Percentiles rank a stretch among this genome's conserved stretches.
These are phyloP conservation scores for Erynnis tages DNA, from an alignment of 2,888 invertebrate genomes.

Conservation along the genomic window DNA sequence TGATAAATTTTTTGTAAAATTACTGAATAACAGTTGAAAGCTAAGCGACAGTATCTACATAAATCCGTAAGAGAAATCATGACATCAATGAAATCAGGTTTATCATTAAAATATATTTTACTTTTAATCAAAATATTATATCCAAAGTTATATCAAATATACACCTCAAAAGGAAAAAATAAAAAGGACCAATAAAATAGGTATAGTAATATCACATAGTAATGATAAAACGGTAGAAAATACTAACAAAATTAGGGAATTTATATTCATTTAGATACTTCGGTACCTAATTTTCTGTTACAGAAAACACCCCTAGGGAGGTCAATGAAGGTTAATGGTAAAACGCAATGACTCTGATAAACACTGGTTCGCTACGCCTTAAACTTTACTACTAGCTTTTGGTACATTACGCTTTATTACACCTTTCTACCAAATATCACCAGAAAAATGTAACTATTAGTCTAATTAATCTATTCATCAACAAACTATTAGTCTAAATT, in stretches of 20 bases:
- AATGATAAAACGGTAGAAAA: slow-evolving; percentile 16
- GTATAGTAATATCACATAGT: background rate
- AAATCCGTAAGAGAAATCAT: no score
- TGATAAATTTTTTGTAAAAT: no score
- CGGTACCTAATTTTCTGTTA: slow-evolving; percentile 21
- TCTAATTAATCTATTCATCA: no score
- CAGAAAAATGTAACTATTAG: no score
- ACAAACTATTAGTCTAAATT: no score
- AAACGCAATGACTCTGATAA: slow-evolving; percentile 17
- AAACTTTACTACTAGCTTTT: background rate
- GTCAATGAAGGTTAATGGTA: slow-evolving; percentile 17
- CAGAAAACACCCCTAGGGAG: slow-evolving; percentile 10
- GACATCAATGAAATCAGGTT: no score
- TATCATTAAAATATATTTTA: no score
- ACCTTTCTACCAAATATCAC: background rate
- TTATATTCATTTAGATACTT: slow-evolving; percentile 20
- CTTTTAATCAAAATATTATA: no score
- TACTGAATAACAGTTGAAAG: no score
- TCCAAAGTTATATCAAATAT: no score
- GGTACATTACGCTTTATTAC: background rate
- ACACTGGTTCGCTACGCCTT: slow-evolving; percentile 9
- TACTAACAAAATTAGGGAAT: slow-evolving; percentile 13
- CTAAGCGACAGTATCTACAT: no score
- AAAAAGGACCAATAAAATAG: background rate
- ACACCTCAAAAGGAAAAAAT: no score